A percentile compares a stretch with the other conserved stretches of the same genome.
Evolutionary conservation across 2,888 invertebrate genomes (phyloP).

Genomic region (Sialis fuliginosa): DNA sequence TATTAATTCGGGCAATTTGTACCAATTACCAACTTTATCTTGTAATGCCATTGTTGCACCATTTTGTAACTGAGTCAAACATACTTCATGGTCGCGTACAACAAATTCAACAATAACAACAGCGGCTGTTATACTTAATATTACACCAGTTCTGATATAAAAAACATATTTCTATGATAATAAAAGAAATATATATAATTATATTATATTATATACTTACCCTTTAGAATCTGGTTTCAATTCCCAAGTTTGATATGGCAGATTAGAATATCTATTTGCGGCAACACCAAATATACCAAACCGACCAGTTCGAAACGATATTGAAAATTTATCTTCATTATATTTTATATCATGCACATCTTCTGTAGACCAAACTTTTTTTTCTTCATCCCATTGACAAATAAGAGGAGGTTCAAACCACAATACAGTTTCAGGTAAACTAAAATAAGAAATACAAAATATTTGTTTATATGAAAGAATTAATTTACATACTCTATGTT

Average conservation of each 20-base stretch:
- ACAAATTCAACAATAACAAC: conserved; percentile 36
- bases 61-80: conserved; percentile 32
- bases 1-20: conserved; percentile 37
- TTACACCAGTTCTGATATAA: conserved; percentile 29
- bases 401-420: conserved; percentile 23
- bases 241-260: conserved; percentile 80
- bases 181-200: not conserved
- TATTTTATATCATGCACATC: conserved; percentile 59
- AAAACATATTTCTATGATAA: not conserved
- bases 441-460: conserved; percentile 4
- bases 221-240: conserved; percentile 45
- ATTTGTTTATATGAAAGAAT: not conserved
- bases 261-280: conserved; percentile 52
- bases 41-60: conserved; percentile 42
- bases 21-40: conserved; percentile 38
- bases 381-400: conserved; percentile 19
- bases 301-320: conserved; percentile 58
- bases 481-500: conserved; percentile 41
- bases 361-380: conserved; percentile 18
- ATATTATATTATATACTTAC: conserved; percentile 19
- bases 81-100: conserved; percentile 27
- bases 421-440: conserved; percentile 14
- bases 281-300: conserved; percentile 55
- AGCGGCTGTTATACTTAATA: conserved; percentile 34
- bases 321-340: conserved; percentile 65